phyloP scores from a whole-genome alignment of 2,888 invertebrate species.

The Allacma fusca region DNA sequence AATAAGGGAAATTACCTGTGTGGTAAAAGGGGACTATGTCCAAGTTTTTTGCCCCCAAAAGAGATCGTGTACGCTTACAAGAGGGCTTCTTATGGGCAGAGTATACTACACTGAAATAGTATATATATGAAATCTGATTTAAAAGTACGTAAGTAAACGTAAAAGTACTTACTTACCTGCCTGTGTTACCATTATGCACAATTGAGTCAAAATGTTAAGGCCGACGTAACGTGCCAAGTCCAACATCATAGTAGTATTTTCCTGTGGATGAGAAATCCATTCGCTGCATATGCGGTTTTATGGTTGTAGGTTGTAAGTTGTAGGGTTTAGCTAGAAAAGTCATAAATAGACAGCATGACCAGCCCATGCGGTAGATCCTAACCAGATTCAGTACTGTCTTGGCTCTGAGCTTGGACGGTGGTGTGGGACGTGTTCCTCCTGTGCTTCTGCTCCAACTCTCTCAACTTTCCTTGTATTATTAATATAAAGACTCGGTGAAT shows the following conservation, averaged over 20 bases:
- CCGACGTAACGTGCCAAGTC: neutral
- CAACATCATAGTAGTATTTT: neutral
- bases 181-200: too few relatives aligned
- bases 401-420: neutral
- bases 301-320: neutral
- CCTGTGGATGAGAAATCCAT: neutral
- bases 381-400: neutral
- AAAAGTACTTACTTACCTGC: too few relatives aligned
- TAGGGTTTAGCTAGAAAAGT: slow-evolving; percentile 4
- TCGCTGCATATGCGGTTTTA: neutral
- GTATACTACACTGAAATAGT: too few relatives aligned
- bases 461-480: neutral
- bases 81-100: too few relatives aligned
- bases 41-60: too few relatives aligned
- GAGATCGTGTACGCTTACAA: too few relatives aligned
- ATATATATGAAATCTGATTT: too few relatives aligned
- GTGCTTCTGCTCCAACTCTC: neutral
- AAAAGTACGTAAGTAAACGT: too few relatives aligned
- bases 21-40: too few relatives aligned
- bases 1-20: too few relatives aligned
- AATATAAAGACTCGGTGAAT: neutral
- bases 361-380: slow-evolving; percentile 12
- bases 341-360: slow-evolving; percentile 16
- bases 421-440: neutral
- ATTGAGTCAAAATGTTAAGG: neutral